Base-by-base conservation (phyloP, 2,888 invertebrate genomes). In the Ophioninae sp. region DNA sequence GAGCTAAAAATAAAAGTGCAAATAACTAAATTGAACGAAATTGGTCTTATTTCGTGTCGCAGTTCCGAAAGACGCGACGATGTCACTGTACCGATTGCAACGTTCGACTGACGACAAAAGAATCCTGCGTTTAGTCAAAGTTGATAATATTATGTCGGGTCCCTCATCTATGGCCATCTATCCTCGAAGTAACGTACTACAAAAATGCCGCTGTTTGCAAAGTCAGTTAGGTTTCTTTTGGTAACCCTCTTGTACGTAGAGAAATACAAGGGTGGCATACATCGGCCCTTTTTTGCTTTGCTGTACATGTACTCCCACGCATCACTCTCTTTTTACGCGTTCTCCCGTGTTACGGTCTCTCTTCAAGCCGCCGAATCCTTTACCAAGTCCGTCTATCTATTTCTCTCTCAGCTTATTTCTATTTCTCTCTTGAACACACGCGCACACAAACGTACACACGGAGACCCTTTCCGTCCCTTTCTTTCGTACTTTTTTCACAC, bases 301-400 rank as follows among this genome's bases (percentile, higher is more conserved):
- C 7, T 62, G 23, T 21, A 62, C 23, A 10, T 30, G 23, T n/a
- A 83, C 75, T 85, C 85, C 70, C 83, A 67, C 75, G 79, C 74
- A 75, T 67, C 81, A 77, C 81, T 68, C 82, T 80, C 80, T 84
- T 84, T 85, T 85, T 79, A 79, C 82, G 82, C 84, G 78, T 85
- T 85, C 81, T 82, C 81, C 80, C 85, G 77, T 80, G 79, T 85
- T 85, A 84, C 76, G 82, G 81, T 82, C 61, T 76, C 84, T 73
- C 82, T 84, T 82, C 73, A 67, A 78, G 37, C 80, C 70, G 57
- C 79, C 82, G 82, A 84, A 85, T 83, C 85, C 82, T 84, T 84
- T 85, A 83, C 81, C 84, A 80, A 44, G 68, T 61, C 50, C 59
- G 62, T 67, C 77, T 67, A 65, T 67, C 73, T 44, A 64, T 64